phyloP scores from a whole-genome alignment of 2,797 vertebrate species.

The Cynodonichthys magdalenae region DNA sequence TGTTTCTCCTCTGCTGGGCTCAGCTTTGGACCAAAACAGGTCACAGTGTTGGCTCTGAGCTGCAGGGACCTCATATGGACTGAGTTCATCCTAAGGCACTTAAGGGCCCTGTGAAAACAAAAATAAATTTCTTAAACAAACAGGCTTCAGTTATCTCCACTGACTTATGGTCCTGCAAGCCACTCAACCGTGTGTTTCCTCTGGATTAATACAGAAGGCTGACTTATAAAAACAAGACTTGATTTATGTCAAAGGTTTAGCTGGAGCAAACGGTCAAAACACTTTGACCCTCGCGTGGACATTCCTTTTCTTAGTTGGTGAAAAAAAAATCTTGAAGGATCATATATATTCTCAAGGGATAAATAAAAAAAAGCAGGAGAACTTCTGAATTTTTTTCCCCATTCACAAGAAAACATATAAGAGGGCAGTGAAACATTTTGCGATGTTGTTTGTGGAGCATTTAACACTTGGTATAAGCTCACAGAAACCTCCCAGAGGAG shows the following conservation, averaged over 20 bases:
- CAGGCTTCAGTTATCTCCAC: constrained; percentile 43
- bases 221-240: constrained; percentile 40
- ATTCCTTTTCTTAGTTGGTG: constrained; percentile 25
- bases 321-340: constrained; percentile 17
- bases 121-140: constrained; percentile 52
- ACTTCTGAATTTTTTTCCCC: constrained; percentile 24
- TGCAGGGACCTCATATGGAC: constrained; percentile 43
- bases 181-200: constrained; percentile 23
- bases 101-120: constrained; percentile 38
- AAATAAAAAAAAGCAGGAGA: constrained; percentile 18
- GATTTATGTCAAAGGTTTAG: constrained; percentile 53
- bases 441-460: constrained; percentile 4
- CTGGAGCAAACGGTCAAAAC: constrained; percentile 47
- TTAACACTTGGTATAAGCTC: constrained; percentile 1
- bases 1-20: constrained; percentile 47
- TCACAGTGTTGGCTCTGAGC: constrained; percentile 38
- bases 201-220: constrained; percentile 35
- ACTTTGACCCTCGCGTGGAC: constrained; percentile 14
- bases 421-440: constrained; percentile 14
- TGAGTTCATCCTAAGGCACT: constrained; percentile 36
- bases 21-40: constrained; percentile 47
- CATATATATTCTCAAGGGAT: constrained; percentile 12
- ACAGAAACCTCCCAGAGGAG: background rate
- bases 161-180: constrained; percentile 29
- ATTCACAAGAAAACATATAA: constrained; percentile 24